These are phyloP conservation scores for Xestoiulus laeticollis DNA, from an alignment of 2,888 invertebrate genomes.

Conservation along the genomic window DNA sequence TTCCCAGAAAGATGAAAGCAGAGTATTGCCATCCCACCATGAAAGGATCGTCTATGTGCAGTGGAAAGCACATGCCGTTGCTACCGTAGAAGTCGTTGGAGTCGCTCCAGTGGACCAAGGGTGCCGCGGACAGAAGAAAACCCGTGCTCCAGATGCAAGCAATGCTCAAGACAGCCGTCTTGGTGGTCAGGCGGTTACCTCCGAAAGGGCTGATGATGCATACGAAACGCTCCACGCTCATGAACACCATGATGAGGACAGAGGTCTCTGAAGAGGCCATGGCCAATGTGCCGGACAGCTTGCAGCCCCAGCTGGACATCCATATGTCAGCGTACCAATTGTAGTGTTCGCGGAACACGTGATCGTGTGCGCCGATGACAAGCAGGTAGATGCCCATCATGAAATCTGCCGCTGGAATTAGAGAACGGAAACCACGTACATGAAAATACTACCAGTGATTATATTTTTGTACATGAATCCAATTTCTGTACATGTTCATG, in stretches of 20 bases:
- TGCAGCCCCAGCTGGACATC: slow-evolving; percentile 75
- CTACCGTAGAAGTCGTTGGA: slow-evolving; percentile 70
- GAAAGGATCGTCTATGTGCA: slow-evolving; percentile 75
- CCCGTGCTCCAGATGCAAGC: slow-evolving; percentile 72
- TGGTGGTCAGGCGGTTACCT: slow-evolving; percentile 68
- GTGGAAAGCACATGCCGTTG: slow-evolving; percentile 75
- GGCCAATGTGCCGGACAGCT: slow-evolving; percentile 71
- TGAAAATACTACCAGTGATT: background rate
- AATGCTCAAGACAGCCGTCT: slow-evolving; percentile 67
- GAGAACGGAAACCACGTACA: no score
- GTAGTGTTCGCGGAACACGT: slow-evolving; percentile 70
- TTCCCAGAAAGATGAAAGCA: slow-evolving; percentile 74
- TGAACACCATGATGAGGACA: slow-evolving; percentile 74
- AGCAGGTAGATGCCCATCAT: slow-evolving; percentile 75
- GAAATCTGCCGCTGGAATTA: slow-evolving; percentile 61
- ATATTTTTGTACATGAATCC: no score
- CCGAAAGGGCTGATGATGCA: slow-evolving; percentile 67
- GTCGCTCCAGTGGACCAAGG: slow-evolving; percentile 71
- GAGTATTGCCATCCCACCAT: slow-evolving; percentile 77
- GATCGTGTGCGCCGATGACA: slow-evolving; percentile 72
- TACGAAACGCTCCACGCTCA: slow-evolving; percentile 75
- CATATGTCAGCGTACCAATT: slow-evolving; percentile 71
- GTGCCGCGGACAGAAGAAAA: slow-evolving; percentile 72
- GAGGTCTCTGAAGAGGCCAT: slow-evolving; percentile 76
- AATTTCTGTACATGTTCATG: no score